Evolutionary conservation across 2,113 vertebrate species (phyloP).

Genomic region (Phylloscopus whistleri): DNA sequence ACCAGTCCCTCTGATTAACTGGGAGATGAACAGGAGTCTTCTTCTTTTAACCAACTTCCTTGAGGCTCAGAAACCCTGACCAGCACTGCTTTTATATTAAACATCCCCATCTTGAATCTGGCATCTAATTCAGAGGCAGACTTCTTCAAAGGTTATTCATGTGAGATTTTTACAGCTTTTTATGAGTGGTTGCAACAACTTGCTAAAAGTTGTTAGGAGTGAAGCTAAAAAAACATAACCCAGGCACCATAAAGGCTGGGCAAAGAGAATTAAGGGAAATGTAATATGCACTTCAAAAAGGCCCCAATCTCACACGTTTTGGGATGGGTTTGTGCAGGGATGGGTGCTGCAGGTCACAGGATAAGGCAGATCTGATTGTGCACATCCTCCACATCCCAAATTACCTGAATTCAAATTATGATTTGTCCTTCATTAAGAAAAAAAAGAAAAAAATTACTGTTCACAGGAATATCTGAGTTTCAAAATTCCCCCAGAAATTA

Average conservation of each 20-base stretch:
- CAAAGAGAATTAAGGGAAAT: not conserved
- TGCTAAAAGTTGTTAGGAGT: not conserved
- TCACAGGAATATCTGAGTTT: not conserved
- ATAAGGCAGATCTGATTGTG: not conserved
- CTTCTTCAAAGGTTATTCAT: not conserved
- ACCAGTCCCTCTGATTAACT: not conserved
- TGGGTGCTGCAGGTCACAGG: not conserved
- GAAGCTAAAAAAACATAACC: not conserved
- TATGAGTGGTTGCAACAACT: not conserved
- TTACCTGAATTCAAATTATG: not conserved
- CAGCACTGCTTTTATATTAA: not conserved
- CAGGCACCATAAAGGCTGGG: not conserved
- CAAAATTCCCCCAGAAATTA: not conserved
- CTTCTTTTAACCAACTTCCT: not conserved
- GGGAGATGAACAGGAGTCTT: not conserved
- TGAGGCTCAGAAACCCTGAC: not conserved
- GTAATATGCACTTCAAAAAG: not conserved
- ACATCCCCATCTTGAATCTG: not conserved
- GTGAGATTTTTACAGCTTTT: not conserved
- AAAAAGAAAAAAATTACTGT: not conserved
- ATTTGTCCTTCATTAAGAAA: not conserved
- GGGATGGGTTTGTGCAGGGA: not conserved
- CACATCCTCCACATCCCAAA: not conserved
- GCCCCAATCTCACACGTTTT: fast-evolving
- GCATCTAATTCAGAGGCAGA: not conserved